Evolutionary conservation across 1,140 invertebrate species (phyloP), one percentile per base, ranked within the genome.

Genomic region (Matsumurasca onukii): DNA sequence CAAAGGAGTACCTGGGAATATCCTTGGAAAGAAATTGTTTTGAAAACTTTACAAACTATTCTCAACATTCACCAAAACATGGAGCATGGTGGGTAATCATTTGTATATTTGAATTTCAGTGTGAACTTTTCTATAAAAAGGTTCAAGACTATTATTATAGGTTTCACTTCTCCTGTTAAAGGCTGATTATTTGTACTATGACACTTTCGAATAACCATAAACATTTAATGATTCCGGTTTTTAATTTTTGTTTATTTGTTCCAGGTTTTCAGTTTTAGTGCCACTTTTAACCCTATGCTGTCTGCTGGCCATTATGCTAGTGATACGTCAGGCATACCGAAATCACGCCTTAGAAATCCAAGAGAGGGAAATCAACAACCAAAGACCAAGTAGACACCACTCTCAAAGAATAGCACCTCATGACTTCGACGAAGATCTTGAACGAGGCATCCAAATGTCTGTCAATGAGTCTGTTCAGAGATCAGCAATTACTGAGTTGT

Each of bases 291-390:
- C 62, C 2, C 3, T 65, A 3, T 65, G 31, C 5, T 65, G 62
- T 31, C 24, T 65, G 15, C 12, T 65, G 30, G 31, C 62, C 3
- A 25, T 65, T 45, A 17, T 45, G 27, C 25, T 65, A 20, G 62
- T 65, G n/a, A 48, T 65, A 27, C 62, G 62, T 31, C 62, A 65
- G 27, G 62, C 62, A 12, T 65, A 45, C 27, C 13, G 22, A n/a
- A 20, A 24, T 45, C 62, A 45, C 48, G 62, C 17, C 20, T 17
- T 65, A 17, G 62, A 65, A 24, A 27, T 39, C 22, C 27, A 45
- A 17, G 34, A 65, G 17, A 27, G 24, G 17, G 62, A 65, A 24
- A 5, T 9, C 15, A 34, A 17, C 3, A n/a, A 63, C n/a, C 17
- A n/a, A 48, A 48, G 27, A 48, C 2, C 29, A 22, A 65, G n/a